Conservation (phyloP, 2,888 invertebrate genomes). For the Neoascia interrupta region DNA sequence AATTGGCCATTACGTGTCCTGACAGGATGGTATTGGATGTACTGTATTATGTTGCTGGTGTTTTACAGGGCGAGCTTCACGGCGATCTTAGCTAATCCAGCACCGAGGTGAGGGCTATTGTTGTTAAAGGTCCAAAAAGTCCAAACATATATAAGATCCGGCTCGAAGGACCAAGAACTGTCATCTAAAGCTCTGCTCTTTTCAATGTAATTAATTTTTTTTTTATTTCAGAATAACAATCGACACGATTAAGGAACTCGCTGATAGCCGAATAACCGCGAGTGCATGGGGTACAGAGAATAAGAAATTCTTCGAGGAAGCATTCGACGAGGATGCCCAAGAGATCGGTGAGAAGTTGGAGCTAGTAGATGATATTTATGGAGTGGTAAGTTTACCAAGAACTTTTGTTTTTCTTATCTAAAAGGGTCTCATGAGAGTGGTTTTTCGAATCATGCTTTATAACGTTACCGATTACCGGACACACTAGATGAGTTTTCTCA, state of each 20-base stretch:
- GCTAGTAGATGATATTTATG: slow-evolving; percentile 82
- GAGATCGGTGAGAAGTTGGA: slow-evolving; percentile 86
- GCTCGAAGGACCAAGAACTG: not conserved
- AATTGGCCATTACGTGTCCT: slow-evolving; percentile 90
- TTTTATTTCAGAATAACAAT: slow-evolving; percentile 85
- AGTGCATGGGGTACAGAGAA: slow-evolving; percentile 88
- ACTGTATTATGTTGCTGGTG: slow-evolving; percentile 88
- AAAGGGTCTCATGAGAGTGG: not conserved
- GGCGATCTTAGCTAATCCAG: slow-evolving; percentile 89
- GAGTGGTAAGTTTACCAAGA: slow-evolving; percentile 80
- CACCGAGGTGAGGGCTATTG: slow-evolving; percentile 83
- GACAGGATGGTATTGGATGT: slow-evolving; percentile 94
- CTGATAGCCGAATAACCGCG: slow-evolving; percentile 83
- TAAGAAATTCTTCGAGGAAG: slow-evolving; percentile 85
- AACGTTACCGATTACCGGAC: too few species aligned
- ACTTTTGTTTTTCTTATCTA: not conserved
- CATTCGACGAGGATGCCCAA: slow-evolving; percentile 84
- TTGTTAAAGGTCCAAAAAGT: too few species aligned
- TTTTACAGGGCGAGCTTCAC: slow-evolving; percentile 92
- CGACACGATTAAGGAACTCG: slow-evolving; percentile 86
- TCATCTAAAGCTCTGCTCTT: not conserved
- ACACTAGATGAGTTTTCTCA: too few species aligned
- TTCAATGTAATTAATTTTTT: not conserved
- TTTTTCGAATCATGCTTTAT: too few species aligned
- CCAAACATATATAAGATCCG: not conserved